Evolutionary conservation across 2,797 vertebrate genomes (phyloP), one percentile per base, ranked within the genome.

Genomic region (Orestias chungarensis): DNA sequence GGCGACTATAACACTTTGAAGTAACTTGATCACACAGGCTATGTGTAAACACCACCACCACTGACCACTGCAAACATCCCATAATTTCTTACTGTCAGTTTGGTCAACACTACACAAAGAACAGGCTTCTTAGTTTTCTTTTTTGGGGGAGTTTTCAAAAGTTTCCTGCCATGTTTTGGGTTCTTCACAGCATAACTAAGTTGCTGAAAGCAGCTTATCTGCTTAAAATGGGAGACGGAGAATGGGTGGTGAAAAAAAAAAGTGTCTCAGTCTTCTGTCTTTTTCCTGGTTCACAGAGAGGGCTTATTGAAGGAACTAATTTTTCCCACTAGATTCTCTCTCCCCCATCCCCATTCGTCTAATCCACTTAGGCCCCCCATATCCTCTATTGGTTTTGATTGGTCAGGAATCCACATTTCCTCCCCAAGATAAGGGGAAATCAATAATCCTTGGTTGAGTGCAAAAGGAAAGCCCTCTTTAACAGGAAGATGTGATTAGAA

Each of bases 201-300:
- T 93, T 91, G 83, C 83, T 87, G 81, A 90, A 93, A 94, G 90
- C 86, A 88, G 92, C 91, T 94, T 93, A 94, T 94, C 91, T 91
- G 89, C 90, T 94, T 93, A 93, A 90, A 92, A 90, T 88, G 91
- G 85, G 79, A 88, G 80, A 82, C 85, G 61, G 82, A 84, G 84
- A 87, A 82, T 80, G 86, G 76, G 82, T 84, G 78, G n/a, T 6
- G 18, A 35, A 57, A 47, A 66, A 82, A 89, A 84, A 82, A 84
- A 82, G 72, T 82, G 72, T 83, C 73, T 87, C 47, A 12, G 70
- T 81, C 80, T 83, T 87, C 85, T 68, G 81, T 93, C 83, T 91
- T 78, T 90, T 88, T 88, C 82, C 78, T 84, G 83, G 80, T 90
- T 88, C 88, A 90, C 75, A 76, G 81, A 83, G 70, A 84, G 82